Conservation (phyloP, 2,113 vertebrate species). For the Sebastes fasciatus region DNA sequence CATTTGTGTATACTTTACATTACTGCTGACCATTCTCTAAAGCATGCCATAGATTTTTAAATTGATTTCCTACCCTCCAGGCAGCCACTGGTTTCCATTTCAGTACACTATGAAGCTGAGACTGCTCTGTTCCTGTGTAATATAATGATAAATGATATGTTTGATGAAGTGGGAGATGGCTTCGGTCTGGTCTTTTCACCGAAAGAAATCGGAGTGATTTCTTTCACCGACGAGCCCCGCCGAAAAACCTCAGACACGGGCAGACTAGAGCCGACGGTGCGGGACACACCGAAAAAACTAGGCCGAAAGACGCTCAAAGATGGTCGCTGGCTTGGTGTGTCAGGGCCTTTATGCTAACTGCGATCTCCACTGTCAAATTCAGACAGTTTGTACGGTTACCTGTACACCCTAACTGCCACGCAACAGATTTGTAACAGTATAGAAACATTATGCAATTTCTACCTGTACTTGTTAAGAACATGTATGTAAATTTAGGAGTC, state of each 20-base stretch:
- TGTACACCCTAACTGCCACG: neutral
- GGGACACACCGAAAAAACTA: too few relatives aligned
- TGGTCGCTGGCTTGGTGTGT: too few relatives aligned
- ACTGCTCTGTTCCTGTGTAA: too few relatives aligned
- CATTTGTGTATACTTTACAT: conserved; percentile 12
- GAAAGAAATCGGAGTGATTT: too few relatives aligned
- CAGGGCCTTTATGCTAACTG: neutral
- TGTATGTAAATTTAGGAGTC: neutral
- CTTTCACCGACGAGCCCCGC: too few relatives aligned
- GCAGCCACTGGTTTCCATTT: neutral
- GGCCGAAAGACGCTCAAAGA: too few relatives aligned
- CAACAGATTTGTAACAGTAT: neutral
- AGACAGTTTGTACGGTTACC: neutral
- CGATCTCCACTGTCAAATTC: neutral
- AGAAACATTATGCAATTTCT: neutral
- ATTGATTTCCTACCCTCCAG: neutral
- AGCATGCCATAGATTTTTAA: neutral
- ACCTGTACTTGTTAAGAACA: neutral
- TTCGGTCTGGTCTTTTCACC: too few relatives aligned
- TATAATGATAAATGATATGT: too few relatives aligned
- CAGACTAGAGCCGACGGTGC: too few relatives aligned
- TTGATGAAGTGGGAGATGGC: too few relatives aligned
- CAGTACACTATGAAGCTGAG: neutral
- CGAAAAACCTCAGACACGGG: too few relatives aligned
- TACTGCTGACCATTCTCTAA: conserved; percentile 13